Evolutionary conservation across 2,888 invertebrate species (phyloP), one percentile per base, ranked within the genome.

Genomic region (Rotaria socialis): DNA sequence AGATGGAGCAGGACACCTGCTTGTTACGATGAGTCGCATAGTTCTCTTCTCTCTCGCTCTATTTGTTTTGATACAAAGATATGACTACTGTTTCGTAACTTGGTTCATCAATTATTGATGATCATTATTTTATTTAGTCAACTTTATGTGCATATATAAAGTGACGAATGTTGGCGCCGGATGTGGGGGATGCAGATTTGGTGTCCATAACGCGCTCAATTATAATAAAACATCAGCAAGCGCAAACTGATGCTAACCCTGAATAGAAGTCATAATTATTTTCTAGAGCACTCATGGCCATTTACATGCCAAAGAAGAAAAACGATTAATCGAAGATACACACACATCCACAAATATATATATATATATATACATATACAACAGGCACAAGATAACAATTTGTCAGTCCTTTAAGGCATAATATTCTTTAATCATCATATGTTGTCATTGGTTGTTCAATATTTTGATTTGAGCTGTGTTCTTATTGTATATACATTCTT

Each of bases 341-440:
- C 22, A 22, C 10, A 55, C 22, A 55, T 22, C 5, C 10, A 55
- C 35, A 35, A 35, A 35, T 35, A 35, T 52, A 52, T 52, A 27
- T n/a, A 60, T 67, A 41, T 14, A 27, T 7, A 67, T 35, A 67
- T 7, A 67, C 14, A 67, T 67, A 41, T 16, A 67, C 27, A 67
- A 67, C 67, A 35, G 67, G 35, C 67, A 16, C 67, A 67, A 67
- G 16, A 35, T 35, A 67, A 67, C 27, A 67, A 67, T 16, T 67
- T 67, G 35, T 41, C 35, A 35, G 35, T 41, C 5, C 67, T 67
- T 27, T 35, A 67, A 67, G 67, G 67, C 67, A 67, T 41, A 67
- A 14, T 41, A 67, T 67, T 67, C 67, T 35, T 67, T 67, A 67
- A 67, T 67, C 67, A 35, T 67, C 67, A 35, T 16, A 67, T 67